Evolutionary conservation across 2,113 vertebrate genomes (phyloP), one percentile per base, ranked within the genome.

Genomic region (Climacteris rufus): DNA sequence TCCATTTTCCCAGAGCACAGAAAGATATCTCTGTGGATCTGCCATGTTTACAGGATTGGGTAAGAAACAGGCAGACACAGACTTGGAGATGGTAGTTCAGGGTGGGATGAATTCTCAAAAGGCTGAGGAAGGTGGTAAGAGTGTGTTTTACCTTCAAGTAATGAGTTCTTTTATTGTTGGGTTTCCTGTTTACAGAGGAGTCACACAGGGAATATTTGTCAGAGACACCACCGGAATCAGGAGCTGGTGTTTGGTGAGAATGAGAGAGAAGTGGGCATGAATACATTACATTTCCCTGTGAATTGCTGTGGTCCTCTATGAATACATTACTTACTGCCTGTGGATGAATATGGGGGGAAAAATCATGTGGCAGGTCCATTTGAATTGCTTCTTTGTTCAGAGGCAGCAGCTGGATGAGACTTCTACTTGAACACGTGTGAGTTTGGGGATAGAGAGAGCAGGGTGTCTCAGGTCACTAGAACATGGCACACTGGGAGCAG

Each of bases 201-300:
- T 37, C 74, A 94, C 30, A 0, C 56, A 76, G 94, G 81, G 95
- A 89, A 69, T 96, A 94, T 93, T 87, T 95, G 94, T 89, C 79
- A 92, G 83, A 83, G 39, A 40, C 0, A 0, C 44, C 60, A 49
- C 23, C 83, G 88, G 76, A 93, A 88, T 81, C 44, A 68, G 64
- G 56, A 92, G 42, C 60, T 25, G 42, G 63, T 84, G 39, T 68
- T 83, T 81, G 79, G 66, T 94, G 91, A 80, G 90, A 78, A 50
- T 64, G 59, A 68, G 59, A 31, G 74, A 63, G 69, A 63, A 90
- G 68, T 70, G 70, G 92, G 61, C 68, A 93, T 3, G 57, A 93
- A 92, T 89, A 60, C 28, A 83, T 71, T 64, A 63, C 24, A 37
- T 47, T 69, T 83, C 60, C 13, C 4, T 60, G 76, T 71, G 92